These are phyloP conservation scores for Cyanoramphus novaezelandiae DNA, from an alignment of 2,113 vertebrate species.

Conservation along the genomic window DNA sequence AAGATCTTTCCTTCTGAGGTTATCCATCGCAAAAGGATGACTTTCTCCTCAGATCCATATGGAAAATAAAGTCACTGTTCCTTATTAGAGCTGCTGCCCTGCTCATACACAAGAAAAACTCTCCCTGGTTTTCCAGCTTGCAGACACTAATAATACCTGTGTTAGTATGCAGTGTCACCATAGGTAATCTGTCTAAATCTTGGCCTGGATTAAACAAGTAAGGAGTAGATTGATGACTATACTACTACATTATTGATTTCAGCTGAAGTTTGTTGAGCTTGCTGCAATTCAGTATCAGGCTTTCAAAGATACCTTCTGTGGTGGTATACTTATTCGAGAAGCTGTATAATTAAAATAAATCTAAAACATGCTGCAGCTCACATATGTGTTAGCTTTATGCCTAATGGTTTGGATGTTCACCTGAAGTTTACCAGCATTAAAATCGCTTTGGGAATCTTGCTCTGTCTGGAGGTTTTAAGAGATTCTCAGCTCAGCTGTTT, in stretches of 20 bases:
- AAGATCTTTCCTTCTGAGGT: not conserved
- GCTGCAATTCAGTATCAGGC: not conserved
- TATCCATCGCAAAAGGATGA: not conserved
- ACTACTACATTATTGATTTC: slow-evolving; percentile 18
- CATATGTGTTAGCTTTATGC: not conserved
- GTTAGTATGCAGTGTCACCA: not conserved
- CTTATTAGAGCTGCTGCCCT: not conserved
- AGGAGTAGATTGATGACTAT: not conserved
- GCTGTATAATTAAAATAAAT: slow-evolving; percentile 1
- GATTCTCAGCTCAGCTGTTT: not conserved
- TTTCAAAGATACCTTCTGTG: not conserved
- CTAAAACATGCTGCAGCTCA: not conserved
- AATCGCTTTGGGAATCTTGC: not conserved
- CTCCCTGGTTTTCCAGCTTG: not conserved
- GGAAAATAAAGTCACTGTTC: not conserved
- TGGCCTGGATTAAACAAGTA: slow-evolving; percentile 4
- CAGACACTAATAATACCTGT: not conserved
- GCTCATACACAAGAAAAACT: not conserved
- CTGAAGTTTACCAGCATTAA: not conserved
- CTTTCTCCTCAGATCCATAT: not conserved
- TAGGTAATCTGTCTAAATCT: not conserved
- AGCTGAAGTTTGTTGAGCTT: not conserved
- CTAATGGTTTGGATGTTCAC: not conserved
- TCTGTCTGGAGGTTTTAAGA: not conserved
- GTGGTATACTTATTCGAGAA: not conserved